Base-by-base conservation (phyloP, 2,113 vertebrate genomes). In the Nasalis larvatus region DNA sequence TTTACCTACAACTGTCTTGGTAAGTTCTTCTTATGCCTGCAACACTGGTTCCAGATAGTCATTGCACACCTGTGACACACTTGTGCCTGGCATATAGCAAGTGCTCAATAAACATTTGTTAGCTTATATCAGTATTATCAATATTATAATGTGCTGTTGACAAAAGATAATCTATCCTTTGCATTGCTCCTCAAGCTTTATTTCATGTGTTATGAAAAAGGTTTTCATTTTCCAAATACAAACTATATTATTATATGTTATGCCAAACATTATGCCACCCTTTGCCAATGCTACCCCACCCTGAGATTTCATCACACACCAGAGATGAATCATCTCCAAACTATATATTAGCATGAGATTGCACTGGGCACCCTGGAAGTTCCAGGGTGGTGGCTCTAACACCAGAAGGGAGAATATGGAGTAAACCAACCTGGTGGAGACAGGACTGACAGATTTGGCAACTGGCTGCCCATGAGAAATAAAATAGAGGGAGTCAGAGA, bases 141-240 rank as follows among this genome's bases (percentile, higher is more conserved):
- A 30, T n/a, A 52, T 2, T 60, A 4, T 84, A 92, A 89, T 71
- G 0, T 4, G 5, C 25, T 56, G 18, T 63, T 74, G 25, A 40
- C 35, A 68, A 40, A 84, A 66, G 35, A 76, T 40, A 35, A 84
- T n/a, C 42, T 63, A 20, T 10, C 42, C 90, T 81, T 60, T 81
- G 54, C 21, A 81, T 8, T 77, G 49, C 4, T 12, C 40, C 58
- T 77, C 69, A 37, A 32, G 52, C 37, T 85, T 88, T 35, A 63
- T 21, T 84, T 25, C 30, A 40, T 27, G 6, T 45, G 66, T 58
- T 30, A 63, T 11, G 47, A 76, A 80, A 95, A 35, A 73, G 8
- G 3, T 17, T 45, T 96, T 78, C 5, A 37, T 85, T 40, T 91
- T 37, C 88, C n/a, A 89, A 95, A 94, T 89, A 96, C 45, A 90